Conservation (phyloP, 2,888 invertebrate species). For the Eupelmus urozonus region DNA sequence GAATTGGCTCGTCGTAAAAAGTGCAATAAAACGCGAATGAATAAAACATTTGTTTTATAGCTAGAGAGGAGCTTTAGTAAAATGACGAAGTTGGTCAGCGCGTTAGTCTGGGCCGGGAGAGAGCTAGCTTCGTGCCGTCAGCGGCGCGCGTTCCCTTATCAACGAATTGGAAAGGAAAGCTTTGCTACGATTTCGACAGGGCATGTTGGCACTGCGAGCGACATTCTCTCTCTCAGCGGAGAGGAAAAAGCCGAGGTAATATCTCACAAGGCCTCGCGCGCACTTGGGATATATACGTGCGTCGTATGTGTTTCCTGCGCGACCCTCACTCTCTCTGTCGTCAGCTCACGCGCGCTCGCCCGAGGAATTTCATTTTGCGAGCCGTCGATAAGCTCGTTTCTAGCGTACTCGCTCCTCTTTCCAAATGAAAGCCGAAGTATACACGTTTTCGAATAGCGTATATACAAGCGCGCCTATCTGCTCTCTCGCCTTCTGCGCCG, state of each 20-base stretch:
- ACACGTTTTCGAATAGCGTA: conserved; percentile 5
- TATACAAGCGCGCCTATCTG: neutral
- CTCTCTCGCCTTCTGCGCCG: neutral
- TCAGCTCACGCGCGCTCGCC: conserved; percentile 6
- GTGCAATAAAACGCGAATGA: too few relatives aligned
- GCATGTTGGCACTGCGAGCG: conserved; percentile 21
- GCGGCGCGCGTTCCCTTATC: conserved; percentile 21
- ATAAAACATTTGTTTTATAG: too few relatives aligned
- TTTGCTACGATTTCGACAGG: conserved; percentile 38
- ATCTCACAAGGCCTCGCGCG: conserved; percentile 45
- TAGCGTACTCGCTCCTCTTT: neutral
- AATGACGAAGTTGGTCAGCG: too few relatives aligned
- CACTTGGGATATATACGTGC: neutral
- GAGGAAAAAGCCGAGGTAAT: conserved; percentile 42
- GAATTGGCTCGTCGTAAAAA: too few relatives aligned
- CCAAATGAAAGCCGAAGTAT: conserved; percentile 38
- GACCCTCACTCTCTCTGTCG: neutral
- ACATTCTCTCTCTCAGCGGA: conserved; percentile 19
- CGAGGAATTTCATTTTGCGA: conserved; percentile 58
- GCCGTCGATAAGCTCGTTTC: conserved; percentile 58
- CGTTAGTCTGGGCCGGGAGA: too few relatives aligned
- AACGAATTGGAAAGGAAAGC: conserved; percentile 50
- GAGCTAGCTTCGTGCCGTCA: too few relatives aligned
- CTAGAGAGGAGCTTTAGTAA: too few relatives aligned
- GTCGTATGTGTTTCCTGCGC: neutral